Percentiles rank a stretch among this genome's conserved stretches.
Conservation (phyloP, 2,888 invertebrate genomes). For the Troglohyphantes excavatus region DNA sequence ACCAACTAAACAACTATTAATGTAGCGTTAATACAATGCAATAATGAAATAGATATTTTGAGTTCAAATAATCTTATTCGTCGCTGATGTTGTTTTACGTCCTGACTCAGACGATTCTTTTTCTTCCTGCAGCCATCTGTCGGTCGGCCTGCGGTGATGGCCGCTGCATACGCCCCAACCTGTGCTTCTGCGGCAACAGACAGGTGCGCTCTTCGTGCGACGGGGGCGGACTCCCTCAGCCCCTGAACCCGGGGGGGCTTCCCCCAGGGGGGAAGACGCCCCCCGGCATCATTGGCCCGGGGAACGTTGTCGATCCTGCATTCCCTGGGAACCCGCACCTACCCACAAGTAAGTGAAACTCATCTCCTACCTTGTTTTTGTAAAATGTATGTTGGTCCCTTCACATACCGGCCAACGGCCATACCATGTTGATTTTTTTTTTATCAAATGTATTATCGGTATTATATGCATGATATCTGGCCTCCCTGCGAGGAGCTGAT, state of each 20-base stretch:
- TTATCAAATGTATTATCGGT: too few species aligned
- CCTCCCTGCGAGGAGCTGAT: too few species aligned
- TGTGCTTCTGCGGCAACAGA: conserved; percentile 89
- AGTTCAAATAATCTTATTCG: too few species aligned
- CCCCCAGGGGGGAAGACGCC: conserved; percentile 70
- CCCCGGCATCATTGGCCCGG: conserved; percentile 16
- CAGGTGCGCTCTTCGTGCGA: conserved; percentile 79
- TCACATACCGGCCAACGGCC: too few species aligned
- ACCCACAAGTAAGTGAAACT: conserved; percentile 32
- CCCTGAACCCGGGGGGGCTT: conserved; percentile 44
- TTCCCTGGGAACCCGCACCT: conserved; percentile 26
- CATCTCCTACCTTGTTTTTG: background rate
- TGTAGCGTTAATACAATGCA: too few species aligned
- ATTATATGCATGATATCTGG: too few species aligned
- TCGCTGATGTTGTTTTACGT: too few species aligned
- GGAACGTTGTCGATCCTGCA: background rate
- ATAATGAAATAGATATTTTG: too few species aligned
- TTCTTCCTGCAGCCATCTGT: conserved; percentile 87
- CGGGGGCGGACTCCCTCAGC: background rate
- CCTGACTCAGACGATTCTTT: too few species aligned
- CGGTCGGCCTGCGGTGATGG: conserved; percentile 88
- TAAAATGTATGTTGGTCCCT: too few species aligned
- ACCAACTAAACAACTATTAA: too few species aligned
- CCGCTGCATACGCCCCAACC: conserved; percentile 90
- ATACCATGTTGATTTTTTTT: too few species aligned